A percentile compares a stretch with the other conserved stretches of the same genome.
Evolutionary conservation across 2,888 invertebrate species (phyloP).

Genomic region (Melinopterus prodromus): DNA sequence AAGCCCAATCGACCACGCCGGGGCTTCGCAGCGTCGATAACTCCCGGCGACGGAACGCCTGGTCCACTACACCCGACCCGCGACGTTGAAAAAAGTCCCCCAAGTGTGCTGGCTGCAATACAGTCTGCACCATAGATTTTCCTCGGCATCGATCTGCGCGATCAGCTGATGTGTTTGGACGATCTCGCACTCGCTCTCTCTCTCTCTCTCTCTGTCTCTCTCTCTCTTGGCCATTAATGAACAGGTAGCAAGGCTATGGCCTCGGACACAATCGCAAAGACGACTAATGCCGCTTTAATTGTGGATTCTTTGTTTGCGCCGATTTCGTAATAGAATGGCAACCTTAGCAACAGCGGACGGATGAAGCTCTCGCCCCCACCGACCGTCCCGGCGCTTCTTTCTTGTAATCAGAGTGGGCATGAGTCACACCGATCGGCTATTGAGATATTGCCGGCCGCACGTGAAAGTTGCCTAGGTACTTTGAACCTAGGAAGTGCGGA

Average conservation of each 20-base stretch:
- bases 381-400: background rate
- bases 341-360: background rate
- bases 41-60: background rate
- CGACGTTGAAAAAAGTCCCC: background rate
- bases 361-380: background rate
- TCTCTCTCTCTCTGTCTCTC: background rate
- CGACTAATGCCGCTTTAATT: background rate
- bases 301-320: background rate
- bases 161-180: background rate
- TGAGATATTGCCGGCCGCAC: background rate
- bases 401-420: background rate
- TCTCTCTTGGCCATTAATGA: background rate
- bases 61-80: background rate
- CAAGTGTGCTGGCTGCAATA: background rate
- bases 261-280: background rate
- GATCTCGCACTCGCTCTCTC: too few species aligned
- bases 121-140: constrained; percentile 4
- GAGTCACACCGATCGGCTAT: background rate
- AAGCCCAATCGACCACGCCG: background rate
- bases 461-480: background rate
- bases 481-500: background rate
- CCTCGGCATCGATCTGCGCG: background rate
- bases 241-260: background rate
- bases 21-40: background rate
- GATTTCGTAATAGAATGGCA: background rate